Evolutionary conservation across 2,797 vertebrate species (phyloP).

Genomic region (Darevskia nairensis): DNA sequence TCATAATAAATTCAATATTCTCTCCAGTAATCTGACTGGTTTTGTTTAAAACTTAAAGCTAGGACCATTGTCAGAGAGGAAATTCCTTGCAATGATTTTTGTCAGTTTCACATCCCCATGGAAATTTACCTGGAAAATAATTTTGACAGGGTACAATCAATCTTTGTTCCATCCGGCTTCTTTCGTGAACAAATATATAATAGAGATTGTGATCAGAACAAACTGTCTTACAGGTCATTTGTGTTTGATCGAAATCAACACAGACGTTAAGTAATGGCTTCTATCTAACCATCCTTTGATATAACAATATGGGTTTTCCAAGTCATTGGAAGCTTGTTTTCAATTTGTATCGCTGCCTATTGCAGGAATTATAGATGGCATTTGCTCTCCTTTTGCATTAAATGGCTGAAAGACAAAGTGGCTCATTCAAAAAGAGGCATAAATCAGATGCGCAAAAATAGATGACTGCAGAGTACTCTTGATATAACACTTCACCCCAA

Average conservation of each 20-base stretch:
- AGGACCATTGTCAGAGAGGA: conserved; percentile 40
- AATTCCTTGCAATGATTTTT: background rate
- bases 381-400: background rate
- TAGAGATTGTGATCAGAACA: background rate
- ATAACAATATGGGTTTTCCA: background rate
- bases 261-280: background rate
- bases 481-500: background rate
- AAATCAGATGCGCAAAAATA: background rate
- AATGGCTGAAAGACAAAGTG: background rate
- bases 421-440: background rate
- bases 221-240: background rate
- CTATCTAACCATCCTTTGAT: conserved; percentile 10
- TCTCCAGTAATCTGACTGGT: conserved; percentile 25
- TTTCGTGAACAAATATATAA: background rate
- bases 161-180: background rate
- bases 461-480: background rate
- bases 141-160: background rate
- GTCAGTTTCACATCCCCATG: conserved; percentile 10
- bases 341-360: background rate
- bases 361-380: background rate
- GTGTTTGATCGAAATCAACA: conserved; percentile 16
- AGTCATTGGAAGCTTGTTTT: background rate
- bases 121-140: conserved; percentile 5
- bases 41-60: conserved; percentile 36
- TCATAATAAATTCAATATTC: conserved; percentile 27